Conservation (phyloP, 2,797 vertebrate genomes). For the Eleutherodactylus coqui region DNA sequence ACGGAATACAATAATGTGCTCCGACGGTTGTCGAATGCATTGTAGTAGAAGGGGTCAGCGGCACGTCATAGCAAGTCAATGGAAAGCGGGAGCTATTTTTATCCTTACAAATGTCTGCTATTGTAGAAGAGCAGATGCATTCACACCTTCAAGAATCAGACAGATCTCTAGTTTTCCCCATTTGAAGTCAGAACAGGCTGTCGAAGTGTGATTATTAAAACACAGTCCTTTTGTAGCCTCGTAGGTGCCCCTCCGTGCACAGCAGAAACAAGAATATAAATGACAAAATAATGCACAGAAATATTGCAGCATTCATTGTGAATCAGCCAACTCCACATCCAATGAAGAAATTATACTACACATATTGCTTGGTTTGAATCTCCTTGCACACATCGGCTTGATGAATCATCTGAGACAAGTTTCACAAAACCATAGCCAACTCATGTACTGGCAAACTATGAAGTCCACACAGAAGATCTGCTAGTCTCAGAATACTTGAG, state of each 20-base stretch:
- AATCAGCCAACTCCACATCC: background rate
- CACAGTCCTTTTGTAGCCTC: background rate
- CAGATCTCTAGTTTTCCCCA: background rate
- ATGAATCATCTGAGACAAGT: background rate
- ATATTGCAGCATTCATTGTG: slow-evolving; percentile 2
- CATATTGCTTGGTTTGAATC: background rate
- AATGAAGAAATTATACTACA: slow-evolving; percentile 9
- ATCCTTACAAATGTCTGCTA: background rate
- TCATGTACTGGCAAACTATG: background rate
- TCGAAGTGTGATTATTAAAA: slow-evolving; percentile 7
- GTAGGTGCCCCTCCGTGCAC: slow-evolving; percentile 5
- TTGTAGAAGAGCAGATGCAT: background rate
- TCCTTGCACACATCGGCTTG: background rate
- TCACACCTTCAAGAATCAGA: background rate
- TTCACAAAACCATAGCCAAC: background rate
- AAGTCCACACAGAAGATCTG: background rate
- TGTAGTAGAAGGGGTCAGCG: background rate
- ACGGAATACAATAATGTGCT: background rate
- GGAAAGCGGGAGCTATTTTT: background rate
- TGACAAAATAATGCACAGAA: slow-evolving; percentile 28
- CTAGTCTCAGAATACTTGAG: background rate
- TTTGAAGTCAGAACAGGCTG: background rate
- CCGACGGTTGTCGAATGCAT: background rate
- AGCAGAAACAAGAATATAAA: background rate
- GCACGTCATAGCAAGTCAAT: background rate